Conservation (phyloP, 2,113 vertebrate species). For the Oenanthe melanoleuca region DNA sequence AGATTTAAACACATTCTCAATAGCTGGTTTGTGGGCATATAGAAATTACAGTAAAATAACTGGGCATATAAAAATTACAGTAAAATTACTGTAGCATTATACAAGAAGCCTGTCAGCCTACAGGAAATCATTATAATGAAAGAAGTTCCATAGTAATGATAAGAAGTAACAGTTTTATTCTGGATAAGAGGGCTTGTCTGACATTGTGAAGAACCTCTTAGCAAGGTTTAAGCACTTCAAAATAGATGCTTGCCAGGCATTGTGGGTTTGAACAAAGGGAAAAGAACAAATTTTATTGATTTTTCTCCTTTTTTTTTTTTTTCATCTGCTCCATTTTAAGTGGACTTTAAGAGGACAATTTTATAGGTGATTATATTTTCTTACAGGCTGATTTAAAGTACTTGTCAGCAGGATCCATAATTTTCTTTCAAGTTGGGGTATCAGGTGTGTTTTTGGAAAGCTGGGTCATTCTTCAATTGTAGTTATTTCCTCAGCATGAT, state of each 20-base stretch:
- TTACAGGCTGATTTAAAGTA: neutral
- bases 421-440: neutral
- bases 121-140: neutral
- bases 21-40: neutral
- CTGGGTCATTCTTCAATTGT: neutral
- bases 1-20: neutral
- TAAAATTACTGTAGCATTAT: neutral
- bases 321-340: neutral
- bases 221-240: neutral
- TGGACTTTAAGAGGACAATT: neutral
- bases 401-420: neutral
- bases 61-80: neutral
- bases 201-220: neutral
- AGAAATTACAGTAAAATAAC: neutral
- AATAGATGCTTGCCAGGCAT: fast-evolving
- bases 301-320: neutral
- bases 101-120: neutral
- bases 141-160: fast-evolving
- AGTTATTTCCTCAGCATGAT: neutral
- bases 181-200: neutral
- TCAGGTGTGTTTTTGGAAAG: neutral
- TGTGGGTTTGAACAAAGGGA: neutral
- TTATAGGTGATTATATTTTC: neutral
- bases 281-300: neutral
- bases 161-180: neutral